Percentiles rank a stretch among this genome's conserved stretches.
phyloP scores from a whole-genome alignment of 2,113 vertebrate species.

The Menura novaehollandiae region DNA sequence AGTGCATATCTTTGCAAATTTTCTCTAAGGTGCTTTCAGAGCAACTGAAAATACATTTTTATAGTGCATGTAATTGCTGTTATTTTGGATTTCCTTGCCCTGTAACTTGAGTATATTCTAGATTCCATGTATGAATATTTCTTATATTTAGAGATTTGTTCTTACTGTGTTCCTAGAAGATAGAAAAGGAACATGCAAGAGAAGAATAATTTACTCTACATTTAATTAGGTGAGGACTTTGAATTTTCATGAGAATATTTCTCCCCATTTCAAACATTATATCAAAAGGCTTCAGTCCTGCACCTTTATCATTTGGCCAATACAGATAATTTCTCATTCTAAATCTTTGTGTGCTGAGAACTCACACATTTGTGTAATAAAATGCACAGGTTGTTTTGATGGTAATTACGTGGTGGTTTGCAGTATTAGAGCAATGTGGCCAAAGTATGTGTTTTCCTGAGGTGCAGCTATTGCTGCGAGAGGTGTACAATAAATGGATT shows the following conservation, averaged over 20 bases:
- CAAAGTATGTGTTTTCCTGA: not conserved
- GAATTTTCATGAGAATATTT: not conserved
- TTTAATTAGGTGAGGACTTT: not conserved
- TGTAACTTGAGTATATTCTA: not conserved
- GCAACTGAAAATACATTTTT: not conserved
- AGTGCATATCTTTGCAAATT: not conserved
- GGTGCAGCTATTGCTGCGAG: not conserved
- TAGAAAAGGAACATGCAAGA: not conserved
- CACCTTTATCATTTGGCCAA: not conserved
- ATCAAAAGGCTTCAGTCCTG: not conserved
- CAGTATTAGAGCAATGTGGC: not conserved
- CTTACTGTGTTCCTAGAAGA: not conserved
- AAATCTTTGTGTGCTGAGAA: not conserved
- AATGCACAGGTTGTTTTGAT: not conserved
- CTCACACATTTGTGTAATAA: not conserved
- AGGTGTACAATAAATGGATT: not conserved
- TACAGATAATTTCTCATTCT: not conserved
- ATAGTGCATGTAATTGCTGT: not conserved
- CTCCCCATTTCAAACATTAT: not conserved
- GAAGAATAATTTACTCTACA: not conserved
- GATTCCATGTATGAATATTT: not conserved
- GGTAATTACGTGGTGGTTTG: not conserved
- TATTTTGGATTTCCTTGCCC: not conserved
- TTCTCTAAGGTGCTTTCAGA: not conserved
- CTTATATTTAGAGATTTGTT: not conserved